Evolutionary conservation across 2,888 invertebrate species (phyloP).

Genomic region (Rhagophthalmus giganteus): DNA sequence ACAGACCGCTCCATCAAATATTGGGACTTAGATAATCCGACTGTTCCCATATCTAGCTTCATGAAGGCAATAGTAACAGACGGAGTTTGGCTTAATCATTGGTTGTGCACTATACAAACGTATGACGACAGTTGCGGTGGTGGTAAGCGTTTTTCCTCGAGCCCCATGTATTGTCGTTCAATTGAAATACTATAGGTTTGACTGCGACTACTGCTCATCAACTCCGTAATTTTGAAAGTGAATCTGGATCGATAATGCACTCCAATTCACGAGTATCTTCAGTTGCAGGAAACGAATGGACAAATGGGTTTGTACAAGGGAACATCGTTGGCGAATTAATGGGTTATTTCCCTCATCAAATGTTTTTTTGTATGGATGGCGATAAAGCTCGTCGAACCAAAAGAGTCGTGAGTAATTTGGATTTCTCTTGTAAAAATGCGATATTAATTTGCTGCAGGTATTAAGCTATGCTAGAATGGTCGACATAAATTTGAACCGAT

Average conservation of each 20-base stretch:
- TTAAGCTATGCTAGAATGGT: slow-evolving; percentile 40
- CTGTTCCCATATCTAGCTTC: slow-evolving; percentile 47
- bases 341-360: slow-evolving; percentile 51
- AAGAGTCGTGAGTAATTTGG: slow-evolving; percentile 12
- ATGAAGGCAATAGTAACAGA: slow-evolving; percentile 56
- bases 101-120: slow-evolving; percentile 55
- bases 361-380: slow-evolving; percentile 18
- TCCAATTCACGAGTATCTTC: slow-evolving; percentile 52
- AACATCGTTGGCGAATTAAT: slow-evolving; percentile 59
- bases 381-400: slow-evolving; percentile 18
- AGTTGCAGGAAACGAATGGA: slow-evolving; percentile 57
- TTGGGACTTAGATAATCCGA: slow-evolving; percentile 66
- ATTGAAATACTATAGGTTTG: slow-evolving; percentile 41
- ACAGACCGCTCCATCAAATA: slow-evolving; percentile 68
- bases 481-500: slow-evolving; percentile 37
- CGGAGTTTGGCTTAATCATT: slow-evolving; percentile 59
- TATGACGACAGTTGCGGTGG: slow-evolving; percentile 51
- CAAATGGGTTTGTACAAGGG: slow-evolving; percentile 58
- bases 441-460: slow-evolving; percentile 22
- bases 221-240: slow-evolving; percentile 49
- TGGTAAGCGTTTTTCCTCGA: slow-evolving; percentile 9
- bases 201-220: slow-evolving; percentile 49
- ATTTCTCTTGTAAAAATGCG: neutral
- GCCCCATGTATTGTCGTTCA: neutral
- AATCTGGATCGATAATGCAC: slow-evolving; percentile 48